Evolutionary conservation across 2,888 invertebrate genomes (phyloP).

Genomic region (Anthoptus insignis): DNA sequence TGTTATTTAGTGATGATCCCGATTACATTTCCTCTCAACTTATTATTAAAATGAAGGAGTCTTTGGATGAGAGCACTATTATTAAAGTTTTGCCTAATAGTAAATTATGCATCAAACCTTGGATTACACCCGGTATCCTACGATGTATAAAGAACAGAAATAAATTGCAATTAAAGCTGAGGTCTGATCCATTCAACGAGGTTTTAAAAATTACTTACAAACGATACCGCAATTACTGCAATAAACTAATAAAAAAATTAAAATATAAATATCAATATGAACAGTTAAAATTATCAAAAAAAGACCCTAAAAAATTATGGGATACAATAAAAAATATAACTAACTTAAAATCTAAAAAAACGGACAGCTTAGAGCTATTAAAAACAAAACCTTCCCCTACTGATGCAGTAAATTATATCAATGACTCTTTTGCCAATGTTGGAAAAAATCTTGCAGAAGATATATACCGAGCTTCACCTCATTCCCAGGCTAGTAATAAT

Average conservation of each 20-base stretch:
- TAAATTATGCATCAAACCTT: constrained; percentile 29
- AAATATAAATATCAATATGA: constrained; percentile 30
- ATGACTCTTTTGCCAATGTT: constrained; percentile 13
- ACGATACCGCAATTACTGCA: constrained; percentile 3
- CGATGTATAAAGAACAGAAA: constrained; percentile 27
- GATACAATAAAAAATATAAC: constrained; percentile 10
- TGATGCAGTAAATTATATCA: constrained; percentile 15
- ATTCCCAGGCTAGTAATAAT: not conserved
- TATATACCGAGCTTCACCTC: not conserved
- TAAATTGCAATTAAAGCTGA: constrained; percentile 17
- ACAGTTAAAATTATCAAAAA: constrained; percentile 2
- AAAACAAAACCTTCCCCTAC: constrained; percentile 6
- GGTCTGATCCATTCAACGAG: not conserved
- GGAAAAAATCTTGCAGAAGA: constrained; percentile 6
- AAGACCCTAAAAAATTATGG: constrained; percentile 25
- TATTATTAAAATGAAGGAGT: too few relatives aligned
- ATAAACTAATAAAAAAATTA: constrained; percentile 28
- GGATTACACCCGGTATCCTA: constrained; percentile 31
- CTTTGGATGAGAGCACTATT: too few relatives aligned
- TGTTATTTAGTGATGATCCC: not conserved
- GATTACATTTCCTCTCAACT: not conserved
- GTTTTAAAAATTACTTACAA: constrained; percentile 1
- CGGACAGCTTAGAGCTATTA: constrained; percentile 13
- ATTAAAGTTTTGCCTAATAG: too few relatives aligned
- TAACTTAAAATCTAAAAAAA: constrained; percentile 14